phyloP scores from a whole-genome alignment of 2,888 invertebrate genomes.

The Deilephila porcellus region DNA sequence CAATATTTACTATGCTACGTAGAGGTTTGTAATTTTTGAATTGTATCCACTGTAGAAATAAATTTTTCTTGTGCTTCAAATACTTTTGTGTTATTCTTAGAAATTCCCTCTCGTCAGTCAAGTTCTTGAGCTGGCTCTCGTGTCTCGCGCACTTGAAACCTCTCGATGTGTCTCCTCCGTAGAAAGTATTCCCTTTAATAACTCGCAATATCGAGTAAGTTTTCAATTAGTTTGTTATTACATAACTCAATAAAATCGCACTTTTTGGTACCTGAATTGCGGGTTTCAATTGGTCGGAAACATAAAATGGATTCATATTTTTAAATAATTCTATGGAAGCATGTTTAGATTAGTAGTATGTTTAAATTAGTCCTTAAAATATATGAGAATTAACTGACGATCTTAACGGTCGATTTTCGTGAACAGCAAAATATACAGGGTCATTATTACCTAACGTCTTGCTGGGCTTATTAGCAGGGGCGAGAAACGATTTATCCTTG shows the following conservation, averaged over 20 bases:
- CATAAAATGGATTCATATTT: background rate
- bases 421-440: constrained; percentile 7
- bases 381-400: too few species aligned
- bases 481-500: constrained; percentile 17
- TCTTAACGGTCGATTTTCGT: background rate
- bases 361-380: too few species aligned
- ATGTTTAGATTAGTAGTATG: too few species aligned
- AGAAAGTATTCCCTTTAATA: constrained; percentile 24
- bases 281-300: background rate
- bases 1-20: too few species aligned
- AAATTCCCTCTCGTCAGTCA: constrained; percentile 29
- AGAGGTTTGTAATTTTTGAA: too few species aligned
- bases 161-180: constrained; percentile 25
- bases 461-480: background rate
- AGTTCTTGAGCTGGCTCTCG: constrained; percentile 27
- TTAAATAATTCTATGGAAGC: too few species aligned
- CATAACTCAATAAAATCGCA: background rate
- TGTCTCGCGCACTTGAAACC: constrained; percentile 24
- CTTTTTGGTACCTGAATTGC: background rate
- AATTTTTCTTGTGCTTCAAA: background rate
- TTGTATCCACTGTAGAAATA: too few species aligned
- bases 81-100: constrained; percentile 20
- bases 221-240: constrained; percentile 1
- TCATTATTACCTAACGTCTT: constrained; percentile 4
- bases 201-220: constrained; percentile 16